phyloP scores from a whole-genome alignment of 2,797 vertebrate species.

The Echiichthys vipera region DNA sequence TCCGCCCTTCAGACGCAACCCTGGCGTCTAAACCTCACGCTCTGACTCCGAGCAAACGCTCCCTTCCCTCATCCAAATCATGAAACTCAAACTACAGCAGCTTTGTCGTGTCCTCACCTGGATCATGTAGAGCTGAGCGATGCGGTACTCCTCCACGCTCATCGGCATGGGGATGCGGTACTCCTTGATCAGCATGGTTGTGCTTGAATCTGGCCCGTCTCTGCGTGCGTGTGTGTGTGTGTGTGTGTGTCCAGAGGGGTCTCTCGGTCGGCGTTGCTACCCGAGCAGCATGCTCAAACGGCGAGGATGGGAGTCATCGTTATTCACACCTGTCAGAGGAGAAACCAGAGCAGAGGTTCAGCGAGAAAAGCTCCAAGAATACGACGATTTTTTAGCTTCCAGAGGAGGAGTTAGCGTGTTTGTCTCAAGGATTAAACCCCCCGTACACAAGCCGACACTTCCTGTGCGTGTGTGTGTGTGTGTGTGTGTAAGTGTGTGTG shows the following conservation, averaged over 20 bases:
- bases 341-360: slow-evolving; percentile 4
- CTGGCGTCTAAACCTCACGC: neutral
- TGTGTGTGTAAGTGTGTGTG: too few relatives aligned
- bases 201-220: slow-evolving; percentile 53
- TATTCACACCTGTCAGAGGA: slow-evolving; percentile 63
- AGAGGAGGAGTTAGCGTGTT: slow-evolving; percentile 48
- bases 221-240: slow-evolving; percentile 41
- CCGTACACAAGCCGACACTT: slow-evolving; percentile 43
- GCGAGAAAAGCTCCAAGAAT: neutral
- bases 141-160: slow-evolving; percentile 99
- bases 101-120: slow-evolving; percentile 86
- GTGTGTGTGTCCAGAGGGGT: slow-evolving; percentile 37
- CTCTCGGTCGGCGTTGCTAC: slow-evolving; percentile 44
- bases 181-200: slow-evolving; percentile 97
- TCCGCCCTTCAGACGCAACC: neutral
- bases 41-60: neutral
- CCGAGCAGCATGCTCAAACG: slow-evolving; percentile 70
- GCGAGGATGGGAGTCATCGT: slow-evolving; percentile 57
- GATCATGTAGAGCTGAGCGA: slow-evolving; percentile 99
- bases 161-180: slow-evolving; percentile 96
- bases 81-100: too few relatives aligned
- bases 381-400: slow-evolving; percentile 22
- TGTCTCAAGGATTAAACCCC: slow-evolving; percentile 63
- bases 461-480: too few relatives aligned
- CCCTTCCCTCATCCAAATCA: too few relatives aligned